Base-by-base conservation (phyloP, 2,888 invertebrate genomes). In the Synergus itoensis region DNA sequence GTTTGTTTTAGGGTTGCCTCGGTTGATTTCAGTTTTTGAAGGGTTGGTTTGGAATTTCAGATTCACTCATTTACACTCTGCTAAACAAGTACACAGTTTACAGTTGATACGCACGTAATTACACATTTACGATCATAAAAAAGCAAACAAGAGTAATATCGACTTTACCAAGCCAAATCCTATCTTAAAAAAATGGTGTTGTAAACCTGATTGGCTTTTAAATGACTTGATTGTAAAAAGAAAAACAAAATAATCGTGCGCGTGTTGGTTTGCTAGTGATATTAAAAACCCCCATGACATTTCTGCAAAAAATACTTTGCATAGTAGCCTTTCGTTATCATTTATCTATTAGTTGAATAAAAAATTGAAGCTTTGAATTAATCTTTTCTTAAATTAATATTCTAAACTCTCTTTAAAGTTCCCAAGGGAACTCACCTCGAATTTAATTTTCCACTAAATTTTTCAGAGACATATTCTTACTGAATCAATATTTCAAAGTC, bases 1-100 rank as follows among this genome's bases (percentile, higher is more conserved):
- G 69, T 73, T 73, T 73, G 69, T 73, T 73, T 73, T 36, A 73
- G 53, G 69, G 53, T 53, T 48, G 48, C 16, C 45, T 53, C 36
- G 69, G 48, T 48, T 73, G 48, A 73, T 73, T 73, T 36, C 48
- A 73, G 28, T 48, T 45, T 36, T 48, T 48, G 69, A 73, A 48
- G 69, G 69, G 69, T 45, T 36, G 5, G 69, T 48, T 53, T 73
- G 53, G 69, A 73, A 73, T 16, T 73, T 73, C 69, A 69, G 69
- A 48, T 53, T 67, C 21, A 45, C 18, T 73, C 48, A 48, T 73
- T 73, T 28, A 48, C 69, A 73, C 48, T 28, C 28, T 48, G 16
- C 48, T 53, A n/a, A 48, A 73, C 53, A 48, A 48, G 69, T 36
- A 73, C 53, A 73, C 69, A 73, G 48, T 73, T 73, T 53, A 73